Evolutionary conservation across 2,113 vertebrate genomes (phyloP).

Genomic region (Gobiocypris rarus): DNA sequence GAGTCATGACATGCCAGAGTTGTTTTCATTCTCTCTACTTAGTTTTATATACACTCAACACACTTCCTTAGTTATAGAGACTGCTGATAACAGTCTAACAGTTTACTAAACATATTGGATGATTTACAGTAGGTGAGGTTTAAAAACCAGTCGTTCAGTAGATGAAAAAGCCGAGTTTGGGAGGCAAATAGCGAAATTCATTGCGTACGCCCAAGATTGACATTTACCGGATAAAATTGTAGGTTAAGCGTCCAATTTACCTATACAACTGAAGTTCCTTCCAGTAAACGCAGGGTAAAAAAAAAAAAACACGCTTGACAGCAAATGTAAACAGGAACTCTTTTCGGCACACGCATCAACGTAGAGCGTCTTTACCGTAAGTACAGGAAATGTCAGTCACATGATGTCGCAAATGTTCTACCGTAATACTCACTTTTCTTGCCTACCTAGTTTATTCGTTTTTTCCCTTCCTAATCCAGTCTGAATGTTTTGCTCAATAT

Average conservation of each 20-base stretch:
- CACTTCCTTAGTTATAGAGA: not conserved
- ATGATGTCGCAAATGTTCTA: not conserved
- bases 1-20: not conserved
- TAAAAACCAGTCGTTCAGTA: not conserved
- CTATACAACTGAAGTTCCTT: not conserved
- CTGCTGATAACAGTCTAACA: not conserved
- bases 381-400: not conserved
- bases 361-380: conserved; percentile 50
- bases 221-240: not conserved
- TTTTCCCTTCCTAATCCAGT: no score
- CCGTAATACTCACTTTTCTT: not conserved
- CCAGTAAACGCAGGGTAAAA: not conserved
- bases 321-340: conserved; percentile 46
- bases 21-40: not conserved
- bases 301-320: conserved; percentile 10
- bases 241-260: not conserved
- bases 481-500: not conserved
- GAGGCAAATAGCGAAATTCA: not conserved
- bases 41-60: not conserved
- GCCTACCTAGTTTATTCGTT: no score
- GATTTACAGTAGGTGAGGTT: not conserved
- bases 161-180: not conserved
- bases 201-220: no score
- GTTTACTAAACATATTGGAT: not conserved
- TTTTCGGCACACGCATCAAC: not conserved